Evolutionary conservation across 2,113 vertebrate genomes (phyloP).

Genomic region (Athene cunicularia): DNA sequence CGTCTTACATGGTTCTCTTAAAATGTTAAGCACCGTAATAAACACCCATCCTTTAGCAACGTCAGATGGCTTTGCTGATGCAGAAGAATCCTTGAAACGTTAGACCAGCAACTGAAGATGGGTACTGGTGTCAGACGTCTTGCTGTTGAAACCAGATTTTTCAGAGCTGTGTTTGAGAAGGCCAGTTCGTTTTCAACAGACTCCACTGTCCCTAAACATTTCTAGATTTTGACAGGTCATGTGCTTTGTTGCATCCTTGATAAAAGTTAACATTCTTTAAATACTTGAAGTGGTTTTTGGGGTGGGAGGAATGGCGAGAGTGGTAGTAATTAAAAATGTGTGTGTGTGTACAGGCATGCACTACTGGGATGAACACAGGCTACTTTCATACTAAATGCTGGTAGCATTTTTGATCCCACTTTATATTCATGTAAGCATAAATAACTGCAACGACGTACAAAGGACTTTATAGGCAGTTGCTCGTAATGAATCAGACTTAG

Average conservation of each 20-base stretch:
- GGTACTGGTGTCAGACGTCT: neutral
- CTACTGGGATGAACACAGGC: neutral
- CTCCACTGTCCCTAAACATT: accelerated
- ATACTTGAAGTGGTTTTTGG: neutral
- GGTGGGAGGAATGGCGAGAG: neutral
- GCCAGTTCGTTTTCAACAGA: neutral
- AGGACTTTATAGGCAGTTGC: neutral
- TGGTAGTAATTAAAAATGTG: neutral
- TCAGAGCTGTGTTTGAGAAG: neutral
- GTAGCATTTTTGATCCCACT: neutral
- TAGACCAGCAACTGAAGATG: neutral
- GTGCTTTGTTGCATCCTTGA: neutral
- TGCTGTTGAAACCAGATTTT: neutral
- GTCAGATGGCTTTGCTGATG: neutral
- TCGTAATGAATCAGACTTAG: neutral
- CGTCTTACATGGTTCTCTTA: neutral
- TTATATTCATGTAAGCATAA: neutral
- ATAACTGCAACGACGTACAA: neutral
- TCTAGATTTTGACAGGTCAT: neutral
- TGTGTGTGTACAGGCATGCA: neutral
- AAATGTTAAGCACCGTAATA: neutral
- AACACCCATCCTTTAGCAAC: neutral
- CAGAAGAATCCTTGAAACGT: neutral
- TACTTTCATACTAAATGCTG: neutral
- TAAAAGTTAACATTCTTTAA: neutral